Conservation (phyloP, 35 echinoderm and acorn worm species). For the Amphiura filiformis region DNA sequence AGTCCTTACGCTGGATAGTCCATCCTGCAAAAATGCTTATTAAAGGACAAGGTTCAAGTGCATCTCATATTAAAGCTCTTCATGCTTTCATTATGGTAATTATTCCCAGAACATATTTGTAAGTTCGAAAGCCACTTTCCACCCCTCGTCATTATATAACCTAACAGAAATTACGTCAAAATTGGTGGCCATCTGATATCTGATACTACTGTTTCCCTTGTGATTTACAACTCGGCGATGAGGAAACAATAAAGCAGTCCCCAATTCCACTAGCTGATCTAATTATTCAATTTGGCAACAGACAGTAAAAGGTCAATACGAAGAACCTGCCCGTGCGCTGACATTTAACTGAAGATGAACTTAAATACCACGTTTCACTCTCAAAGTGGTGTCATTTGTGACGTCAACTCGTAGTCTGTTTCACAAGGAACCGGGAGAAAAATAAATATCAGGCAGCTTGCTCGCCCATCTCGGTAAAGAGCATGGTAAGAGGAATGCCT, state of each 20-base stretch:
- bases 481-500: too few species aligned
- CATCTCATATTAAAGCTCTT: neutral
- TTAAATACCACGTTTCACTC: neutral
- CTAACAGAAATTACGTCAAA: neutral
- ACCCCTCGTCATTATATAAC: neutral
- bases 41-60: neutral
- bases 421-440: neutral
- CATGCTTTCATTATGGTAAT: neutral
- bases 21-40: too few species aligned
- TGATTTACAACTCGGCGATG: neutral
- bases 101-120: neutral
- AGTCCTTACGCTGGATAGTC: too few species aligned
- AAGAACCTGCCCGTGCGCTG: neutral
- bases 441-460: too few species aligned
- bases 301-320: constrained; percentile 1
- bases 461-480: too few species aligned
- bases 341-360: constrained; percentile 14
- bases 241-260: constrained; percentile 2
- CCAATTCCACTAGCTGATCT: neutral
- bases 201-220: neutral
- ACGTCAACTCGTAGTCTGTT: neutral
- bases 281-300: constrained; percentile 15
- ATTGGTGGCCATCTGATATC: neutral
- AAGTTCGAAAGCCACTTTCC: neutral
- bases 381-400: neutral